Conservation (phyloP, 2,113 vertebrate species). For the Notarius lentiginosus region DNA sequence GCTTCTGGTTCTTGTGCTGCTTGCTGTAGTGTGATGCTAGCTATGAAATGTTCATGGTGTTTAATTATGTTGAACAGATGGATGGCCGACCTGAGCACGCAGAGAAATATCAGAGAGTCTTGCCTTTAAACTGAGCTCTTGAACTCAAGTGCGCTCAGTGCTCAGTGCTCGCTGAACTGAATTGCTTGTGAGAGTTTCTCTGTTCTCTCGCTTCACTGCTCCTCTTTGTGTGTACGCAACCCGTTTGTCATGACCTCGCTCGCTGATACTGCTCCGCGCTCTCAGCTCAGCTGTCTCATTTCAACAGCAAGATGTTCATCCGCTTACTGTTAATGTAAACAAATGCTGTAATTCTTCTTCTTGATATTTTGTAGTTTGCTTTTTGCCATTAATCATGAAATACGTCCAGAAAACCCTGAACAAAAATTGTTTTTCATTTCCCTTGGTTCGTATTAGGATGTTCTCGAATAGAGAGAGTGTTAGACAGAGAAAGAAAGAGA, state of each 20-base stretch:
- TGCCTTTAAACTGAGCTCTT: background rate
- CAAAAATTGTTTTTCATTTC: background rate
- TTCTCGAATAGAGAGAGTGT: slow-evolving; percentile 19
- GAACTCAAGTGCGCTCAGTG: background rate
- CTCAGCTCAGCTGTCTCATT: background rate
- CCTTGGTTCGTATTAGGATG: background rate
- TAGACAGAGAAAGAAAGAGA: slow-evolving; percentile 26
- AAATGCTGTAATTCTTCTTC: too few relatives aligned
- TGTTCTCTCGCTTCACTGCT: background rate
- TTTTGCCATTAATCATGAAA: background rate
- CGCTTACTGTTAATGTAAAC: background rate
- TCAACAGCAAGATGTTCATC: background rate
- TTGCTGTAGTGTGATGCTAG: background rate
- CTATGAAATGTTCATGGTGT: background rate
- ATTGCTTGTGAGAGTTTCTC: background rate
- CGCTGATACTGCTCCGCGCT: background rate
- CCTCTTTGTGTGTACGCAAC: background rate
- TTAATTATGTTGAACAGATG: background rate
- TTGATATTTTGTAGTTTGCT: background rate
- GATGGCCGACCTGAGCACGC: background rate
- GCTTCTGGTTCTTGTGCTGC: background rate
- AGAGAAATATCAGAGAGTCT: background rate
- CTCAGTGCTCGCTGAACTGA: background rate
- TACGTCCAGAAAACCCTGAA: background rate
- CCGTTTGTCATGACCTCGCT: background rate